phyloP scores from a whole-genome alignment of 2,113 vertebrate genomes.

The Micronycteris hirsuta region DNA sequence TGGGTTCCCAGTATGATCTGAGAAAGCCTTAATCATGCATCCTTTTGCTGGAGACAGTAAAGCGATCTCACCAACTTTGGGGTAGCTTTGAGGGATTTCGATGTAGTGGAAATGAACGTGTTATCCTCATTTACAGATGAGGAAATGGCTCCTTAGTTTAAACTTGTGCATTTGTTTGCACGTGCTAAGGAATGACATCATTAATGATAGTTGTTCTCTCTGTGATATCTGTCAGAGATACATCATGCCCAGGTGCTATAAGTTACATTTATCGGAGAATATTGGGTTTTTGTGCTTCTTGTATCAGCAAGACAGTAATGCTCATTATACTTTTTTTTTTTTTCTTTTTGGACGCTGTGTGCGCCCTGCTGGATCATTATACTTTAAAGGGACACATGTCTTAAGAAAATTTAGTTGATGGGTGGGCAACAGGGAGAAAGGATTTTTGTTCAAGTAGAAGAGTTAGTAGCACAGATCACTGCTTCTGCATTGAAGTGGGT shows the following conservation, averaged over 20 bases:
- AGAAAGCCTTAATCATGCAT: not conserved
- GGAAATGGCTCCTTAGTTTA: not conserved
- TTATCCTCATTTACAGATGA: not conserved
- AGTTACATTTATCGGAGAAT: not conserved
- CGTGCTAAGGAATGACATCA: not conserved
- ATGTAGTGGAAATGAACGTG: not conserved
- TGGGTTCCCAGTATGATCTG: not conserved
- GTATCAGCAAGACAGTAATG: not conserved
- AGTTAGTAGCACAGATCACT: not conserved
- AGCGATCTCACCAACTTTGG: not conserved
- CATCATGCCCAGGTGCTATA: not conserved
- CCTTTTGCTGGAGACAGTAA: not conserved
- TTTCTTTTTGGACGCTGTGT: too few species aligned
- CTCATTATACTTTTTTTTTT: not conserved
- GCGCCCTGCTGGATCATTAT: too few species aligned
- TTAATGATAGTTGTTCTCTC: not conserved
- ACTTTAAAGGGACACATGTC: not conserved
- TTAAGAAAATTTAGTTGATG: slow-evolving; percentile 9
- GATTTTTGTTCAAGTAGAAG: slow-evolving; percentile 2
- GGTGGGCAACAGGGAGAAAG: not conserved
- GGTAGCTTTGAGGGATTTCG: not conserved
- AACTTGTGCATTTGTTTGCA: not conserved
- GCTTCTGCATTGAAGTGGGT: not conserved
- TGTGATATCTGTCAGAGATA: not conserved
- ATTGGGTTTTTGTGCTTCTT: not conserved